These are phyloP conservation scores for Caenorhabditis macrosperma DNA, from an alignment of 2,888 invertebrate species.

Conservation along the genomic window DNA sequence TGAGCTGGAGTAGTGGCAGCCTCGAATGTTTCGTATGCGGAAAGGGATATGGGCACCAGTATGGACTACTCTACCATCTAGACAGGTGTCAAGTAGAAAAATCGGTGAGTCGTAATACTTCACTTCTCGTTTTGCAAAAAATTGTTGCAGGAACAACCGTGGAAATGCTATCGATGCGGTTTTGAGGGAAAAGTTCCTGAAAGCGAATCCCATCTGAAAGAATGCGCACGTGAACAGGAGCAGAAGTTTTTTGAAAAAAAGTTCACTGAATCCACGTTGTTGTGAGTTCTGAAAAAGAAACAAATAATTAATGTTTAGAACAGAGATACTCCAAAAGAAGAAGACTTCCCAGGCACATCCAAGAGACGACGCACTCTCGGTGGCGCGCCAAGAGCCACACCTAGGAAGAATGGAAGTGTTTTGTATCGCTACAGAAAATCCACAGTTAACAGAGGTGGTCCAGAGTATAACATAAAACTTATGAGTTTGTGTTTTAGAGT, in stretches of 20 bases:
- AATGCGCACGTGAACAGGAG: conserved; percentile 13
- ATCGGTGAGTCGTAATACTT: not conserved
- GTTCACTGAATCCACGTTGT: not conserved
- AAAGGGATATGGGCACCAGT: not conserved
- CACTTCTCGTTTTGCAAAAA: not conserved
- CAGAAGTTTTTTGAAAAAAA: conserved; percentile 3
- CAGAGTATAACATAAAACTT: not conserved
- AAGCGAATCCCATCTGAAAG: conserved; percentile 14
- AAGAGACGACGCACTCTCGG: conserved; percentile 11
- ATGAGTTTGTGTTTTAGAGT: not conserved
- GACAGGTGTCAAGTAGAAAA: conserved; percentile 46
- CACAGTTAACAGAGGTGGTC: conserved; percentile 21
- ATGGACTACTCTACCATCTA: conserved; percentile 43
- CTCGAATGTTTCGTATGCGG: conserved; percentile 39
- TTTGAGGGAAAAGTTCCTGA: conserved; percentile 9
- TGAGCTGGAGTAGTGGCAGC: not conserved
- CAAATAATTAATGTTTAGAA: not conserved
- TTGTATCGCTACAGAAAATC: conserved; percentile 32
- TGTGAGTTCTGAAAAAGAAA: not conserved
- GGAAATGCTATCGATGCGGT: conserved; percentile 52
- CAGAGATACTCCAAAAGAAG: no score
- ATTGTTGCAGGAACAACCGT: conserved; percentile 47
- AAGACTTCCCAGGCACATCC: not conserved
- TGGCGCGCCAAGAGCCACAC: conserved; percentile 21
- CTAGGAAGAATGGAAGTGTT: conserved; percentile 28